Evolutionary conservation across 2,797 vertebrate genomes (phyloP).

Genomic region (Leptatherina wallacei): DNA sequence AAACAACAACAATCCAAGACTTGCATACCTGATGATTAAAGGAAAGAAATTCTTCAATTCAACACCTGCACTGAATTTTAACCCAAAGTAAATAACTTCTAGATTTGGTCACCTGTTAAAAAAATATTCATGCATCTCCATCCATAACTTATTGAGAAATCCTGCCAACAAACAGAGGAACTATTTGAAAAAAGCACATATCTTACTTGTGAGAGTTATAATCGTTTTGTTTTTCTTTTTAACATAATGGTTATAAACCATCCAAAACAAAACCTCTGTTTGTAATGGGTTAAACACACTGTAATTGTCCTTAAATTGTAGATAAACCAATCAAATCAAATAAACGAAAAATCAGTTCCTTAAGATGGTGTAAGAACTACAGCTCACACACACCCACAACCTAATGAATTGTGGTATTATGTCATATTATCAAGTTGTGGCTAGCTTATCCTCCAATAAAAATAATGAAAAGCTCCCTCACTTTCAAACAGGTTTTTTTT

Average conservation of each 20-base stretch:
- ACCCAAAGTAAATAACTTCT: background rate
- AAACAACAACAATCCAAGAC: background rate
- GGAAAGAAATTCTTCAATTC: background rate
- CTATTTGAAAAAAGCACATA: background rate
- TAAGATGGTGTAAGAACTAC: no score
- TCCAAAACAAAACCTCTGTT: no score
- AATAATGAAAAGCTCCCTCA: no score
- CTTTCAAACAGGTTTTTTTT: no score
- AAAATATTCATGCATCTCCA: background rate
- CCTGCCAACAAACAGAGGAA: background rate
- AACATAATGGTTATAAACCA: background rate
- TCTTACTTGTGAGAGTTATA: background rate
- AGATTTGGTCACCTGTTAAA: background rate
- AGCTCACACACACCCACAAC: background rate
- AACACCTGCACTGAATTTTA: background rate
- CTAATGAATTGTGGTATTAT: background rate
- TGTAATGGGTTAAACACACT: no score
- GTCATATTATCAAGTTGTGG: background rate
- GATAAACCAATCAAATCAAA: no score
- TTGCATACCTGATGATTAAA: background rate
- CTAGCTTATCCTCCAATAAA: background rate
- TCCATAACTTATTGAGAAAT: background rate
- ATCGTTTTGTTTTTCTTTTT: background rate
- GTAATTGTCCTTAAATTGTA: no score
- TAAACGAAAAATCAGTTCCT: no score